These are phyloP conservation scores for Grus americana DNA, from an alignment of 2,113 vertebrate genomes.

Conservation along the genomic window DNA sequence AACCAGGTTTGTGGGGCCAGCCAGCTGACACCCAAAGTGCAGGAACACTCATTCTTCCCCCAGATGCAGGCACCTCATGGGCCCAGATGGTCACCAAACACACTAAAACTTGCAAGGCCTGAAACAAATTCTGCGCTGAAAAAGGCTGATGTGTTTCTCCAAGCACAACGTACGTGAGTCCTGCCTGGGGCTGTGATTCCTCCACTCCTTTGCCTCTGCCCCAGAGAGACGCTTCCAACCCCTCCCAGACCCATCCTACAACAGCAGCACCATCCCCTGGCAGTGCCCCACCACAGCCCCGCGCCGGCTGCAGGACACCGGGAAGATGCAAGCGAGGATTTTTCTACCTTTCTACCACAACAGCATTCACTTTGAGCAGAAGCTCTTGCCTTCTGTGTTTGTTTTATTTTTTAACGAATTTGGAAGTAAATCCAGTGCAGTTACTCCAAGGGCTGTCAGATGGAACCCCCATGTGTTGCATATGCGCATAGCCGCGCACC, in stretches of 20 bases:
- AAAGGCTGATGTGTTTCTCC: neutral
- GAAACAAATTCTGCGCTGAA: neutral
- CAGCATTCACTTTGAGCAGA: neutral
- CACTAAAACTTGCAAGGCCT: neutral
- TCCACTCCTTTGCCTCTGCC: neutral
- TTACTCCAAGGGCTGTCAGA: neutral
- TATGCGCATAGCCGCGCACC: rapidly evolving
- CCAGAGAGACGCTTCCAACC: neutral
- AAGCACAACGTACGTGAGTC: rapidly evolving
- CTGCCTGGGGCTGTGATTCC: rapidly evolving
- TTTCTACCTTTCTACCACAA: neutral
- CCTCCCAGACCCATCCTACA: neutral
- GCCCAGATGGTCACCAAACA: neutral
- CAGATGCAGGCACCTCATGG: neutral
- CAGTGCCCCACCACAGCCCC: neutral
- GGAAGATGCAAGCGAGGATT: neutral
- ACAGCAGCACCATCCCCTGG: neutral
- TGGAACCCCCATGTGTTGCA: neutral
- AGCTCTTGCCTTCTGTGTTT: neutral
- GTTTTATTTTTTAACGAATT: neutral
- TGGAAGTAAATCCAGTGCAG: neutral
- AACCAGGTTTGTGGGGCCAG: rapidly evolving
- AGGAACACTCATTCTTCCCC: neutral
- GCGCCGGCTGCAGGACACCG: neutral
- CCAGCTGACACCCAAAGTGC: too few relatives aligned